Evolutionary conservation across 2,888 invertebrate genomes (phyloP).

Genomic region (Platycnemis pennipes): DNA sequence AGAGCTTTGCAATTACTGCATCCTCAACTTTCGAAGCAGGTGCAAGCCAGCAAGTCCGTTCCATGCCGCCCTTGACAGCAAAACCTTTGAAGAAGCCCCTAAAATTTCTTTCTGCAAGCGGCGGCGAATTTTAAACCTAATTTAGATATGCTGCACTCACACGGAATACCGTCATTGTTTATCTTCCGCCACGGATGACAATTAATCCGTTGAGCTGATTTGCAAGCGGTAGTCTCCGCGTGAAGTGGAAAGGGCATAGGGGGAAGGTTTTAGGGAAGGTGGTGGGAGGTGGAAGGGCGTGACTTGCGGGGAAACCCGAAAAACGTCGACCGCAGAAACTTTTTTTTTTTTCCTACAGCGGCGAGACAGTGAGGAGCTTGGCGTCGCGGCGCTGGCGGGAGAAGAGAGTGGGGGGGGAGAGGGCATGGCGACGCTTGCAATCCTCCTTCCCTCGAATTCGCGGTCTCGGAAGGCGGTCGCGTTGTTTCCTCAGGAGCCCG

Average conservation of each 20-base stretch:
- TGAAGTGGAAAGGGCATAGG: no score
- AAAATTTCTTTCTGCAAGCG: neutral
- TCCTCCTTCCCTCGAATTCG: no score
- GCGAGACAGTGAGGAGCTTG: neutral
- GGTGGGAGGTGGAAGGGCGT: neutral
- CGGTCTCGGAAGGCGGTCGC: no score
- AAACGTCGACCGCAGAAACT: neutral
- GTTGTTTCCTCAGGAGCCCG: no score
- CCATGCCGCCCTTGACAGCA: neutral
- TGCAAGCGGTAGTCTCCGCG: neutral
- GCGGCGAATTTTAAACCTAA: neutral
- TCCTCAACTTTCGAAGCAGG: neutral
- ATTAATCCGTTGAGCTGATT: slow-evolving; percentile 1
- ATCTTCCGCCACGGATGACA: slow-evolving; percentile 18
- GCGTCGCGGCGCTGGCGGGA: no score
- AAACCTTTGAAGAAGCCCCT: neutral
- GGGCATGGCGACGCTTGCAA: no score
- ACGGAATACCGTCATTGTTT: neutral
- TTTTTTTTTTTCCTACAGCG: neutral
- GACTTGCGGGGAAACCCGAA: neutral
- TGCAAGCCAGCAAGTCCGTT: neutral
- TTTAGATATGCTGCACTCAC: neutral
- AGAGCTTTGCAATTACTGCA: no score
- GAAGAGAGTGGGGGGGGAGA: no score
- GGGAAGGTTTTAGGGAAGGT: neutral